These are phyloP conservation scores for Fragum whitleyi DNA, from an alignment of 2,888 invertebrate species.

Conservation along the genomic window DNA sequence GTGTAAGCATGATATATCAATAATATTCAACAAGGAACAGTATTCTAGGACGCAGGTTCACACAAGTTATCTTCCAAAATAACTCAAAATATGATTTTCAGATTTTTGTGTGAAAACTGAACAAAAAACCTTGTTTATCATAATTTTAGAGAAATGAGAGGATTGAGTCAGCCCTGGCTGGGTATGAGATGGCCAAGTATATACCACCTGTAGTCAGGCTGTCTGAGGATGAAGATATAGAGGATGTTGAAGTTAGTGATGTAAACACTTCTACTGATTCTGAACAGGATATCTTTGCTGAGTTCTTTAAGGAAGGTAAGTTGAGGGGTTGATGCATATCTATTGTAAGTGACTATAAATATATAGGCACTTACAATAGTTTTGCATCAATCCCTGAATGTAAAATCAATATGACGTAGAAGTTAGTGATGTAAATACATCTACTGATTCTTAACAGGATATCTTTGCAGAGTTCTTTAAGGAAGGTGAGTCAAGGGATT, in stretches of 20 bases:
- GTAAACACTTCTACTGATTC: slow-evolving; percentile 10
- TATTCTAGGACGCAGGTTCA: too few species aligned
- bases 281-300: slow-evolving; percentile 44
- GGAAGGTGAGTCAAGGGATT: neutral
- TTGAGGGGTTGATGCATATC: too few species aligned
- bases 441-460: slow-evolving; percentile 35
- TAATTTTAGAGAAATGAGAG: slow-evolving; percentile 77
- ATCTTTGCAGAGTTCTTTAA: slow-evolving; percentile 51
- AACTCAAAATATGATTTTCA: too few species aligned
- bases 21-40: too few species aligned
- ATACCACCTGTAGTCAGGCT: slow-evolving; percentile 62
- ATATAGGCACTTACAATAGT: too few species aligned
- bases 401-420: too few species aligned
- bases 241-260: slow-evolving; percentile 29
- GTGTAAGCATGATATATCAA: too few species aligned
- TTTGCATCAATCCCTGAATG: too few species aligned
- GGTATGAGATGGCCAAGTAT: slow-evolving; percentile 77
- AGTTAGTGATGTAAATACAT: neutral
- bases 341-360: too few species aligned
- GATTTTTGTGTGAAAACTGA: too few species aligned
- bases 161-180: slow-evolving; percentile 76
- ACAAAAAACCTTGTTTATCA: too few species aligned
- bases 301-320: slow-evolving; percentile 46
- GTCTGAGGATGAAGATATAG: slow-evolving; percentile 55
- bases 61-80: too few species aligned